A percentile compares a stretch with the other conserved stretches of the same genome.
Conservation (phyloP, 1,140 invertebrate species). For the Dendrolimus punctatus region DNA sequence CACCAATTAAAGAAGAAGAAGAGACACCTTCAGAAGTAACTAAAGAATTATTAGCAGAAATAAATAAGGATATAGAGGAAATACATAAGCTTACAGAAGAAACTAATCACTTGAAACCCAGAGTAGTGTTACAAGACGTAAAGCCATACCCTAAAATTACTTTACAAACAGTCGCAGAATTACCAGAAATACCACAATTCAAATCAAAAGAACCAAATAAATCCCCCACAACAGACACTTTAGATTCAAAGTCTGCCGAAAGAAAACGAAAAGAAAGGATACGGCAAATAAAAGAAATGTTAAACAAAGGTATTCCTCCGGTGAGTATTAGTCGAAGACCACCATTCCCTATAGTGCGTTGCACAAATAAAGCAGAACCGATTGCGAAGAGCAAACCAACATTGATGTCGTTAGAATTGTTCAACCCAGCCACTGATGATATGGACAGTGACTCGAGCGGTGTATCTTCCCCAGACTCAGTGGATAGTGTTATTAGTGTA, state of each 20-base stretch:
- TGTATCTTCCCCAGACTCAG: constrained; percentile 88
- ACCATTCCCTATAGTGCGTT: constrained; percentile 76
- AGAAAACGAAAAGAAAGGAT: constrained; percentile 74
- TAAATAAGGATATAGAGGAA: constrained; percentile 69
- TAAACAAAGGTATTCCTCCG: constrained; percentile 66
- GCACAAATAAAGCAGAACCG: constrained; percentile 70
- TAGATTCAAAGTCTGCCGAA: constrained; percentile 54
- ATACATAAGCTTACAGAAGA: constrained; percentile 67
- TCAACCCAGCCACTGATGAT: constrained; percentile 93
- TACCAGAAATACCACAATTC: constrained; percentile 75
- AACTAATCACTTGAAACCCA: constrained; percentile 57
- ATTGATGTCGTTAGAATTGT: constrained; percentile 85
- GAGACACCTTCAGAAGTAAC: constrained; percentile 49
- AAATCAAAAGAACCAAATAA: constrained; percentile 55
- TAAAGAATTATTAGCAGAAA: constrained; percentile 64
- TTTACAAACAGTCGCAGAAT: constrained; percentile 73
- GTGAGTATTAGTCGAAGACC: constrained; percentile 69
- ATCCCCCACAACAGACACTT: constrained; percentile 43
- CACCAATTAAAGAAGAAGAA: constrained; percentile 60
- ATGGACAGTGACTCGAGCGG: constrained; percentile 91
- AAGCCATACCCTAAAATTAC: constrained; percentile 73
- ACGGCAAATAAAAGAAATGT: constrained; percentile 79
- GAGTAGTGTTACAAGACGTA: constrained; percentile 62
- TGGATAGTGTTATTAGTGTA: constrained; percentile 87
- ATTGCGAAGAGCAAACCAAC: constrained; percentile 74